Base-by-base conservation (phyloP, 2,797 vertebrate genomes). In the Serranus cabrilla region DNA sequence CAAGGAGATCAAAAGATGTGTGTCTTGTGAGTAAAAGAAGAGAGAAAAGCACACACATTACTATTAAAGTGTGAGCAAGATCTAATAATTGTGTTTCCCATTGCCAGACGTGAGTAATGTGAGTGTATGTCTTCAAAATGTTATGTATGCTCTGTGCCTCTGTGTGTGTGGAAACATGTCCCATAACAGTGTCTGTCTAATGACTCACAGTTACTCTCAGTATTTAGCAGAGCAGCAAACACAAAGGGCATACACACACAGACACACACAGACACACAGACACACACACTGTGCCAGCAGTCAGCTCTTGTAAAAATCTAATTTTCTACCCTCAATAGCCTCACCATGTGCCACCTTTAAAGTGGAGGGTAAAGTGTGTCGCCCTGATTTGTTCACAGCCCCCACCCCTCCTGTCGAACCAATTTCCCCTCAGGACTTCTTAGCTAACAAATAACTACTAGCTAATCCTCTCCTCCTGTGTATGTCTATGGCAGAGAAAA, bases 261-360 rank as follows among this genome's bases (percentile, higher is more conserved):
- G 34, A 56, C 34, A 57, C 52, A 58, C 50, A 51, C 20, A 47
- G 34, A 63, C 71, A 82, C 39, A 77, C 43, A 83, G 51, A 89
- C 59, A 85, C 65, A 76, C 71, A 82, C 61, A 50, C 37, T 60
- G 27, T 50, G 56, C 66, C 65, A 78, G 76, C 81, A 89, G 74
- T 59, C 67, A 62, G 45, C 55, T 68, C 89, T 90, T 85, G 78
- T 86, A 89, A 91, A 93, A 90, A 84, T 82, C 87, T 69, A 84
- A 92, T 93, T 92, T 90, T 88, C 93, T 71, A 67, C 68, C 76
- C 73, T 83, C 79, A 81, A 78, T 42, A 82, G 80, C 47, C 69
- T 79, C 43, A 3, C 85, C 87, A 86, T 86, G 89, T 81, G 88
- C 83, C 78, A 76, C 81, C 71, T 86, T 86, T 83, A 76, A 89